These are phyloP conservation scores for Etheostoma nigrum DNA, from an alignment of 2,797 vertebrate species.

Conservation along the genomic window DNA sequence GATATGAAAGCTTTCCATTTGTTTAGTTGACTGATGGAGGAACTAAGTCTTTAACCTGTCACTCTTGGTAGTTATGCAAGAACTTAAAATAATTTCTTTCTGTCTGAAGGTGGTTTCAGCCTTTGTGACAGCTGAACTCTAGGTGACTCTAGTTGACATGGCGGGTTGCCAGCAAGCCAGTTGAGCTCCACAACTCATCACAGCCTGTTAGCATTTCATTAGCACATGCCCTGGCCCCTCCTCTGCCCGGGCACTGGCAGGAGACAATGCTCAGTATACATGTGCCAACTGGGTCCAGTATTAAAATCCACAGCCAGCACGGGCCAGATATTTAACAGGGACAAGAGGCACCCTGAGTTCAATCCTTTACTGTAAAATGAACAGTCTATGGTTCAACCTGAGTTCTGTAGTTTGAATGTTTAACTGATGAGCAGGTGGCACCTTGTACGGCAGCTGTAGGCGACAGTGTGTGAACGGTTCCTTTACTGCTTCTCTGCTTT, in stretches of 20 bases:
- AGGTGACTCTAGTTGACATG: constrained; percentile 65
- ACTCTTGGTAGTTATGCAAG: constrained; percentile 7
- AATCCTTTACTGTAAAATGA: background rate
- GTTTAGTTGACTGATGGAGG: background rate
- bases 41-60: constrained; percentile 6
- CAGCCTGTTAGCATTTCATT: constrained; percentile 74
- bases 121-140: constrained; percentile 63
- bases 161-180: constrained; percentile 64
- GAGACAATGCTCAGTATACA: constrained; percentile 48
- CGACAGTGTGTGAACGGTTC: too few species aligned
- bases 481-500: background rate
- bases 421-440: too few species aligned
- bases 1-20: constrained; percentile 23
- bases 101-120: constrained; percentile 24
- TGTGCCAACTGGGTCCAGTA: constrained; percentile 70
- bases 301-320: constrained; percentile 44
- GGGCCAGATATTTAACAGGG: constrained; percentile 35
- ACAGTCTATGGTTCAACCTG: background rate
- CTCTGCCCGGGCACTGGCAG: constrained; percentile 57
- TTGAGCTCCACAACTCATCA: constrained; percentile 57
- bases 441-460: too few species aligned
- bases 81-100: constrained; percentile 27
- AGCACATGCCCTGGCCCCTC: constrained; percentile 60
- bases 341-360: constrained; percentile 22
- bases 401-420: background rate